Base-by-base conservation (phyloP, 2,113 vertebrate species). In the Hippolais icterina region DNA sequence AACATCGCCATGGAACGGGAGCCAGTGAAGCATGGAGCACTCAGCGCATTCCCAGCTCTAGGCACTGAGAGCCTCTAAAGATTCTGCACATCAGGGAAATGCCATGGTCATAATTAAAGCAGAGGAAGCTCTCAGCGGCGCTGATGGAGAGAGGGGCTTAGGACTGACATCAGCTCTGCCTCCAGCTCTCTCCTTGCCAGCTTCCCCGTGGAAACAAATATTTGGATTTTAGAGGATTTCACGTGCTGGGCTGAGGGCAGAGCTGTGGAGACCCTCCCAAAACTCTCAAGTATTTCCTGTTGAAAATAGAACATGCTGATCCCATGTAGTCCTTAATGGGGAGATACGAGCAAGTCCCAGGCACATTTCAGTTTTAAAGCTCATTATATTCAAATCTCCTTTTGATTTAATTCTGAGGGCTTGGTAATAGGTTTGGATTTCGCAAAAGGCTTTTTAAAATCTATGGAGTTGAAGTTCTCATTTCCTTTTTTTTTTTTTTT, bases 61-160 rank as follows among this genome's bases (percentile, higher is more conserved):
- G 90, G 96, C 88, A 75, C 90, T 70, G 12, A 81, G 29, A 86
- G 79, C 88, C 47, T 68, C 90, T 24, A 28, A 88, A 82, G 83
- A 64, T 76, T 71, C 85, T 89, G 90, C 77, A 27, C 76, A 39
- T 49, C 68, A 75, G 94, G 80, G 85, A 92, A 78, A 94, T 70
- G 79, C 92, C 90, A 29, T 0, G 64, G 64, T 13, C n/a, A 0
- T 15, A 89, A 82, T 89, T 69, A 90, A 3, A 15, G 47, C 46
- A 20, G 53, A 0, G 1, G 89, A 77, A 77, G 44, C 44, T 54
- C 24, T 5, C 25, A 53, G 87, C 5, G 2, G 46, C 31, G 1
- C 35, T 3, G 90, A 19, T 35, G 85, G 79, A 60, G 35, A 93
- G 49, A 0, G 56, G 54, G 68, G 82, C 35, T 78, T 39, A 6